Evolutionary conservation across 2,113 vertebrate genomes (phyloP).

Genomic region (Rhinolophus ferrumequinum): DNA sequence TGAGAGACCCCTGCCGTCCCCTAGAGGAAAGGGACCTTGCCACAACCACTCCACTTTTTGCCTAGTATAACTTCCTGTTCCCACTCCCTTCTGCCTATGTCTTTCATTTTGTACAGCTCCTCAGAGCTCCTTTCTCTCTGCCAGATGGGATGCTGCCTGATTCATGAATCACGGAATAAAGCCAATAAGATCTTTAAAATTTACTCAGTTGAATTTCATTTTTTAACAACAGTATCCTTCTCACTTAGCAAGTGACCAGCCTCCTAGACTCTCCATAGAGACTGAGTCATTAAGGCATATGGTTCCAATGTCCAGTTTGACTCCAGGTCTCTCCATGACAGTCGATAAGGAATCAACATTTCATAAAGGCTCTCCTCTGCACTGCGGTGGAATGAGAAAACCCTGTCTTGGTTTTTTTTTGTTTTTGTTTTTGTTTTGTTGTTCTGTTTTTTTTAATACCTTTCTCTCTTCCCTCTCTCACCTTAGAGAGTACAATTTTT

Average conservation of each 20-base stretch:
- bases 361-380: neutral
- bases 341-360: neutral
- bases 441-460: neutral
- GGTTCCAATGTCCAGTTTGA: neutral
- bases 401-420: neutral
- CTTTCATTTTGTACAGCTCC: neutral
- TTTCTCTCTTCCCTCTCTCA: neutral
- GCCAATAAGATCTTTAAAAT: neutral
- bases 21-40: neutral
- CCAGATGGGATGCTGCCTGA: neutral
- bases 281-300: fast-evolving
- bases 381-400: neutral
- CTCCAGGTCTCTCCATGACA: neutral
- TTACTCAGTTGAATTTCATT: neutral
- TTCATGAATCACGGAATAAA: neutral
- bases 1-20: neutral
- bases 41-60: too few species aligned
- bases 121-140: neutral
- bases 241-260: neutral
- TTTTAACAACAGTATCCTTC: neutral
- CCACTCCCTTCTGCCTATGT: neutral
- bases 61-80: neutral
- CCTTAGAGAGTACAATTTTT: neutral
- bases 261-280: neutral
- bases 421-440: neutral